These are phyloP conservation scores for Falco rusticolus DNA, from an alignment of 2,797 vertebrate species.

Conservation along the genomic window DNA sequence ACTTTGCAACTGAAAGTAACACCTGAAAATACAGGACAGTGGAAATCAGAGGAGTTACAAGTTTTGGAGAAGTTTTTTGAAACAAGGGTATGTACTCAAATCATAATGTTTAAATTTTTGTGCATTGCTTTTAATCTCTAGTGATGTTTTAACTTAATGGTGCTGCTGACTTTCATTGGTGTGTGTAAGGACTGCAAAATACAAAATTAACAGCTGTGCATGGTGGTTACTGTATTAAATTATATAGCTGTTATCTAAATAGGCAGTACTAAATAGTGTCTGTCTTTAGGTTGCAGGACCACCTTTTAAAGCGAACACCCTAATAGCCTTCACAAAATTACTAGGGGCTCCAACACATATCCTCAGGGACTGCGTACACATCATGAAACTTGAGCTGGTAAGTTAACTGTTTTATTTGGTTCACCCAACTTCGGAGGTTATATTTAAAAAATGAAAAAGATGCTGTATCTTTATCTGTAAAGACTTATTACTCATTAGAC, in stretches of 20 bases:
- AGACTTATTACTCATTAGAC: neutral
- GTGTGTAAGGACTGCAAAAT: neutral
- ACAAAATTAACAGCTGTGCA: neutral
- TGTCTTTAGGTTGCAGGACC: conserved; percentile 92
- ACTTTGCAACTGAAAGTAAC: conserved; percentile 98
- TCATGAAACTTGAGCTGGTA: conserved; percentile 99
- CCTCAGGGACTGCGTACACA: conserved; percentile 97
- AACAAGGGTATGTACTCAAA: conserved; percentile 85
- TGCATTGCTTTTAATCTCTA: neutral
- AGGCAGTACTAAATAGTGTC: conserved; percentile 35
- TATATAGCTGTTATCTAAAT: neutral
- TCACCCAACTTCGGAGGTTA: neutral
- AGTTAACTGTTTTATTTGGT: neutral
- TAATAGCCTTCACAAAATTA: conserved; percentile 98
- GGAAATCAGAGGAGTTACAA: conserved; percentile 97
- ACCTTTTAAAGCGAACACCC: conserved; percentile 98
- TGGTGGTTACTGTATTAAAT: neutral
- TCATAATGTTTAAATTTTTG: neutral
- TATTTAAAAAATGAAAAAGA: neutral
- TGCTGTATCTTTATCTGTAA: neutral
- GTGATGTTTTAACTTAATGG: neutral
- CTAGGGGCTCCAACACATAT: conserved; percentile 96
- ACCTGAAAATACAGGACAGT: conserved; percentile 95
- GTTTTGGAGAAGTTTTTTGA: conserved; percentile 99
- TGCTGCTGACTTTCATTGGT: neutral